These are phyloP conservation scores for Odocoileus hemionus DNA, from an alignment of 2,113 vertebrate species.

Conservation along the genomic window DNA sequence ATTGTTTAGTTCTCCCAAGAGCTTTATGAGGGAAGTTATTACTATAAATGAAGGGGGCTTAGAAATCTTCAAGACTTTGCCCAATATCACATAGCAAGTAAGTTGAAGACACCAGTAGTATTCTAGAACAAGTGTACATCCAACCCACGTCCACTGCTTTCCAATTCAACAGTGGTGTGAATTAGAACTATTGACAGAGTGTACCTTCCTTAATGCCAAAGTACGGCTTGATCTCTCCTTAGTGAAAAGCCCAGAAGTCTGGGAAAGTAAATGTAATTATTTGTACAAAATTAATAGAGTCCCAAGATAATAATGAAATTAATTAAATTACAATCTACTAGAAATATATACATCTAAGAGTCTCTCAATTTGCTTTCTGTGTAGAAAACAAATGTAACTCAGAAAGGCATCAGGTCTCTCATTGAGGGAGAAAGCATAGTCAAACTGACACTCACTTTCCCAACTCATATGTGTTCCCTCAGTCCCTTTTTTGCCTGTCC, in stretches of 20 bases:
- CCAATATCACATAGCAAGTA: background rate
- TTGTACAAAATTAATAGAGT: background rate
- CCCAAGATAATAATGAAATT: background rate
- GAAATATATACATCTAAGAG: background rate
- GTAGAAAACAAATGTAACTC: background rate
- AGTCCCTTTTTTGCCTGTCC: background rate
- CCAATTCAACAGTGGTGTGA: background rate
- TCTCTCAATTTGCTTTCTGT: background rate
- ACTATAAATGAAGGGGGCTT: background rate
- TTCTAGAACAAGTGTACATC: rapidly evolving
- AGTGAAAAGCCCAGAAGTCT: background rate
- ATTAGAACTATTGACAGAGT: background rate
- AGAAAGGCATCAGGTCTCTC: background rate
- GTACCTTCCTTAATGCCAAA: background rate
- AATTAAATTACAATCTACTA: background rate
- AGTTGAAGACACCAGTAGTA: background rate
- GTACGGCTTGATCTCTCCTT: background rate
- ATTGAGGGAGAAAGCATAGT: background rate
- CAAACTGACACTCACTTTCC: background rate
- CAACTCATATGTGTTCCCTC: background rate
- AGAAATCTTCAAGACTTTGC: background rate
- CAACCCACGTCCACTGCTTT: background rate
- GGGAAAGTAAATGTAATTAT: background rate
- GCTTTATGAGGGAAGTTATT: background rate
- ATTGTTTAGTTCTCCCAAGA: background rate